Base-by-base conservation (phyloP, 2,113 vertebrate genomes). In the Porphyrio hochstetteri region DNA sequence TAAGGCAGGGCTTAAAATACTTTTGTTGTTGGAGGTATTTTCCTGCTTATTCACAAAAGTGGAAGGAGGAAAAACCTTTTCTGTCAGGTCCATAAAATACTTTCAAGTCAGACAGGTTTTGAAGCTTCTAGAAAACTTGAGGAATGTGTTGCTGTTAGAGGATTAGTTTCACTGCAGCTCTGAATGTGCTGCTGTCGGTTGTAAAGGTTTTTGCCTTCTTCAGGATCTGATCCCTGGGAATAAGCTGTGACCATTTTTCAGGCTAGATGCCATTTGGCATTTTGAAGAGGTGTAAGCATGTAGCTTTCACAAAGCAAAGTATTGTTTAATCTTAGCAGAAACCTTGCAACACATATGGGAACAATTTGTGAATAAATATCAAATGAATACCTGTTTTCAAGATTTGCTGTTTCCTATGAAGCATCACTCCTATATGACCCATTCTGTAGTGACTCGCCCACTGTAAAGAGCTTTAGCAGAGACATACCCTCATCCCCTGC, bases 101-200 rank as follows among this genome's bases (percentile, higher is more conserved):
- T 76, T 44, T 86, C 68, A 74, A 70, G 70, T 80, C 63, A 59
- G 67, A 65, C 69, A 92, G 68, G 35, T 94, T 93, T 95, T 84
- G 38, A 65, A 80, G 38, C n/a, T 86, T 95, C 64, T 64, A 60
- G 50, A 91, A 89, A 86, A 52, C n/a, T 18, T 72, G 31, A 82
- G 29, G 33, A 76, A 77, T 65, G 9, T 75, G 29, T 63, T 86
- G 55, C 56, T 81, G 31, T 38, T 83, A 77, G 82, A 86, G 12
- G 60, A 59, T 31, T 69, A 16, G 24, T 72, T 82, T 68, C 28
- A 33, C 46, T 81, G 74, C 60, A 68, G 59, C 24, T 74, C 46
- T 82, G 29, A 35, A 27, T 52, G n/a, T 6, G 4, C 14, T 72
- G 29, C 40, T 85, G 42, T 80, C 27, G n/a, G 31, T 84, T 5